phyloP scores from a whole-genome alignment of 2,797 vertebrate species.

The Danio kyathit region DNA sequence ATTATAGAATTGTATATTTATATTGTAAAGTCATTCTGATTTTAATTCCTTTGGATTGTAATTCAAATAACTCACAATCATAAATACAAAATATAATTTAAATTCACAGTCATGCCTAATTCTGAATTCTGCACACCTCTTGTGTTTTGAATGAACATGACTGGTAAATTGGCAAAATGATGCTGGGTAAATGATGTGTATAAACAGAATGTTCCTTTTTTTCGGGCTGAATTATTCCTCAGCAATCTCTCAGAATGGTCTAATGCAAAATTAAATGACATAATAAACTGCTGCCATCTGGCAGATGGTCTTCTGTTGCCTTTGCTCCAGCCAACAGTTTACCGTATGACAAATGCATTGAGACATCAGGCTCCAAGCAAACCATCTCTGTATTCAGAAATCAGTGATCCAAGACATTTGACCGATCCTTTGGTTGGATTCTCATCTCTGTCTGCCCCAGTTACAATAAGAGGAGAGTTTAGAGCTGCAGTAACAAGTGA shows the following conservation, averaged over 20 bases:
- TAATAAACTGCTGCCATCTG: neutral
- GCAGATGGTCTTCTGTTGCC: slow-evolving; percentile 2
- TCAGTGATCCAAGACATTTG: neutral
- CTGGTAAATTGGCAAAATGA: neutral
- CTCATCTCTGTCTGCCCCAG: neutral
- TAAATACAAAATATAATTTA: too few relatives aligned
- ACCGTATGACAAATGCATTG: slow-evolving; percentile 7
- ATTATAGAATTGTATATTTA: too few relatives aligned
- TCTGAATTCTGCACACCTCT: neutral
- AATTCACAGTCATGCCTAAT: too few relatives aligned
- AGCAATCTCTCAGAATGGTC: neutral
- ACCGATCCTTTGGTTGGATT: neutral
- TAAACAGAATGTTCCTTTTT: neutral
- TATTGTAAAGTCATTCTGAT: too few relatives aligned
- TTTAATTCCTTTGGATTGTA: too few relatives aligned
- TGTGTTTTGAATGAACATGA: neutral
- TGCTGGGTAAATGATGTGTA: neutral
- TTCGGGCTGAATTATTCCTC: neutral
- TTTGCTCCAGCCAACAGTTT: slow-evolving; percentile 8
- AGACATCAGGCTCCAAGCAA: neutral
- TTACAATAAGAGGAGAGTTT: neutral
- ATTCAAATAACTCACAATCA: too few relatives aligned
- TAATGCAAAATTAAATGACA: neutral
- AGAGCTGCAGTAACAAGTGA: slow-evolving; percentile 8
- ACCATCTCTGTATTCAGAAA: slow-evolving; percentile 1